phyloP scores from a whole-genome alignment of 2,888 invertebrate species.

The Diploptera punctata region DNA sequence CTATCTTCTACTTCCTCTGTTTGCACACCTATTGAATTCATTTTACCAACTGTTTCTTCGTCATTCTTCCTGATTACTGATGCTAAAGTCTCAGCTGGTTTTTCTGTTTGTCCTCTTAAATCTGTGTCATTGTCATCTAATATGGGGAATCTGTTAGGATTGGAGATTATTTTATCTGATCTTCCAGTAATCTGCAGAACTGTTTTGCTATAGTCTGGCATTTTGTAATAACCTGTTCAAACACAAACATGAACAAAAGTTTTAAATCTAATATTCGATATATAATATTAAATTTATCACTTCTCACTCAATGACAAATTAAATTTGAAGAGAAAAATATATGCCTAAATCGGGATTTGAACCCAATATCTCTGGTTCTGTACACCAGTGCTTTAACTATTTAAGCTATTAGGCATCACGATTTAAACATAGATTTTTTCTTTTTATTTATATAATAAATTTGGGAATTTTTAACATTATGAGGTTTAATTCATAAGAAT shows the following conservation, averaged over 20 bases:
- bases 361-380: no score
- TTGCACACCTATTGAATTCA: conserved; percentile 61
- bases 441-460: no score
- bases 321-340: no score
- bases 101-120: conserved; percentile 50
- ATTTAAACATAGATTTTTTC: no score
- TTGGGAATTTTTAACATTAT: no score
- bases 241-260: not conserved
- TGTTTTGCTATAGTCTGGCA: conserved; percentile 64
- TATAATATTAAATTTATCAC: no score
- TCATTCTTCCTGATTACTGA: not conserved
- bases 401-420: no score
- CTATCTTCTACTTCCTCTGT: conserved; percentile 61
- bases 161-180: conserved; percentile 57
- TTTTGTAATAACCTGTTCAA: conserved; percentile 71
- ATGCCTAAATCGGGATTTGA: no score
- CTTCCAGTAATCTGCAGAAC: conserved; percentile 53
- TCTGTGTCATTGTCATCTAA: conserved; percentile 45
- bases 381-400: no score
- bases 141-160: conserved; percentile 43
- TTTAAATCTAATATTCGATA: no score
- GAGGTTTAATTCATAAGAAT: no score
- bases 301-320: no score
- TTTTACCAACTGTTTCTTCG: conserved; percentile 41
- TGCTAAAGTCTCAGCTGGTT: conserved; percentile 45